phyloP scores from a whole-genome alignment of 2,888 invertebrate genomes.

The Apotomis capreana region DNA sequence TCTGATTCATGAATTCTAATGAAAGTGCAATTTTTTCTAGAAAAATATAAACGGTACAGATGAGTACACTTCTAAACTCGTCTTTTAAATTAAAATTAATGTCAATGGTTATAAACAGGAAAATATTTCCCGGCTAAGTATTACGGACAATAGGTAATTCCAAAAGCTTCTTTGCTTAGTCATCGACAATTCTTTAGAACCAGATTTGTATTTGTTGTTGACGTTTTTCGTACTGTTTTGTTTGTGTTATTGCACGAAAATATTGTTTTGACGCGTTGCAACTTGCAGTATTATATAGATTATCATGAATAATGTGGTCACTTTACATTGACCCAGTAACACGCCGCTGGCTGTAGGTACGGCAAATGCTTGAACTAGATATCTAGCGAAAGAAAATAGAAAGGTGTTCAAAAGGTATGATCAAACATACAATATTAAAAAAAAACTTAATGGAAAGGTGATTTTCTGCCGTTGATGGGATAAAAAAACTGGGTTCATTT shows the following conservation, averaged over 20 bases:
- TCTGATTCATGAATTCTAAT: too few species aligned
- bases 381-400: conserved; percentile 32
- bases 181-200: background rate
- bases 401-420: conserved; percentile 12
- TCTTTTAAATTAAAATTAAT: too few species aligned
- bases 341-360: conserved; percentile 14
- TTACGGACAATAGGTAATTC: conserved; percentile 43
- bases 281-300: conserved; percentile 2
- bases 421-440: background rate
- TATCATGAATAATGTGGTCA: conserved; percentile 32
- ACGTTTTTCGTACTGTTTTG: conserved; percentile 5
- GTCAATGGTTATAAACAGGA: background rate
- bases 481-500: conserved; percentile 27
- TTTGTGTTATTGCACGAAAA: conserved; percentile 4
- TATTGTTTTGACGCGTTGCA: conserved; percentile 30
- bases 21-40: too few species aligned
- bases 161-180: conserved; percentile 3
- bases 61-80: too few species aligned
- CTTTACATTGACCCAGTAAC: conserved; percentile 41
- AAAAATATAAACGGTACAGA: too few species aligned
- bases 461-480: background rate
- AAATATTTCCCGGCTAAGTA: background rate
- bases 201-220: conserved; percentile 8
- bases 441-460: background rate
- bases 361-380: conserved; percentile 31